A percentile compares a stretch with the other conserved stretches of the same genome.
phyloP scores from a whole-genome alignment of 2,113 vertebrate species.

The Oreotrochilus melanogaster region DNA sequence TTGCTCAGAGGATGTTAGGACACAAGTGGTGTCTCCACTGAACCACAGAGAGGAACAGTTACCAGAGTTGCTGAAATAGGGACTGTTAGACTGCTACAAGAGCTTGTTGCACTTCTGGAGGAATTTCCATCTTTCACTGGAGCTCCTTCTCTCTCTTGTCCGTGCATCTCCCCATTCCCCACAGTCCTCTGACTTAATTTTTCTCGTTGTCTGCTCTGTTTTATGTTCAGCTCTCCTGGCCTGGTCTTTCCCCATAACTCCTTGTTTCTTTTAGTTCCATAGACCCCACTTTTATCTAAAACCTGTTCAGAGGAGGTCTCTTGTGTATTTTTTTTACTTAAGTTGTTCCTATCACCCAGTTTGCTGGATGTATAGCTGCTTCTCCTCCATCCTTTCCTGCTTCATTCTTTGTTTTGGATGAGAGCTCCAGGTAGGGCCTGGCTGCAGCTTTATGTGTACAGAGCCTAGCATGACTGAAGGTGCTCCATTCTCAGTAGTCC shows the following conservation, averaged over 20 bases:
- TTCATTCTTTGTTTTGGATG: background rate
- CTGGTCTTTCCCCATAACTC: background rate
- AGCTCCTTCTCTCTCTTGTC: background rate
- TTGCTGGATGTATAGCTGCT: background rate
- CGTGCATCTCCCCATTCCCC: background rate
- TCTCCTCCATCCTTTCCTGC: background rate
- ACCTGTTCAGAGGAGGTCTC: background rate
- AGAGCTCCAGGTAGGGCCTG: background rate
- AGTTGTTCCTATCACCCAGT: background rate
- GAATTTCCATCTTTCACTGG: conserved; percentile 49
- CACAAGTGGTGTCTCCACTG: conserved; percentile 35
- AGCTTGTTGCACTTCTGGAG: conserved; percentile 10
- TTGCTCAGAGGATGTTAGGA: conserved; percentile 47
- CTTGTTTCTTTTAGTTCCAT: background rate
- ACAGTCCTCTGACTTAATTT: conserved; percentile 35
- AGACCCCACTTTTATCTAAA: background rate
- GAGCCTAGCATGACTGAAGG: background rate
- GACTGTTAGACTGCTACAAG: conserved; percentile 30
- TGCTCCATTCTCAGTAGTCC: background rate
- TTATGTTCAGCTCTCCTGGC: background rate
- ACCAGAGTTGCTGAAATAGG: conserved; percentile 51
- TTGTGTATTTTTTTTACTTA: background rate
- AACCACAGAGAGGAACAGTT: conserved; percentile 73
- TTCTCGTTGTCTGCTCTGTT: background rate
- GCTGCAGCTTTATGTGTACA: background rate